These are phyloP conservation scores for Acrocephalus scirpaceus DNA, from an alignment of 2,797 vertebrate species.

Conservation along the genomic window DNA sequence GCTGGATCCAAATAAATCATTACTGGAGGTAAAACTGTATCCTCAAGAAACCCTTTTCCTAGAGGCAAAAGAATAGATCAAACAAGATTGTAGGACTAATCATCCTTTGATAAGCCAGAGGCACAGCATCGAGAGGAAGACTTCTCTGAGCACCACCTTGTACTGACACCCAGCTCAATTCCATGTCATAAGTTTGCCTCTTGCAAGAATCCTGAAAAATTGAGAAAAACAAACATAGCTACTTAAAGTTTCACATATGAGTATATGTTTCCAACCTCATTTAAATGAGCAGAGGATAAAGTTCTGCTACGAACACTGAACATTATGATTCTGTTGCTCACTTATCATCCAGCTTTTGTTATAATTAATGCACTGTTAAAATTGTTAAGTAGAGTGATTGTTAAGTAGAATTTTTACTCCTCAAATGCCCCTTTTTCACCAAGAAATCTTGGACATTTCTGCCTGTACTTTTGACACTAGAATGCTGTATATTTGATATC, in stretches of 20 bases:
- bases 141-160: constrained; percentile 67
- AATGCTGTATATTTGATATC: constrained; percentile 92
- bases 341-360: constrained; percentile 70
- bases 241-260: constrained; percentile 76
- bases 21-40: constrained; percentile 97
- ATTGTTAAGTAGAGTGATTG: constrained; percentile 65
- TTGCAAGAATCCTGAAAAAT: constrained; percentile 84
- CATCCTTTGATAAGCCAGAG: constrained; percentile 67
- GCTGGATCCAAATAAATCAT: constrained; percentile 90
- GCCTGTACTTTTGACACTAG: constrained; percentile 77
- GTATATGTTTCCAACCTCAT: constrained; percentile 76
- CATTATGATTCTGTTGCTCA: constrained; percentile 65
- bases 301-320: constrained; percentile 71
- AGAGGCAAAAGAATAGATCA: constrained; percentile 93
- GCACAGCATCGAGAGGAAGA: constrained; percentile 69
- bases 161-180: constrained; percentile 68
- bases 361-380: constrained; percentile 74
- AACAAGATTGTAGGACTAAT: constrained; percentile 68
- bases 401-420: constrained; percentile 72
- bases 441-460: constrained; percentile 72
- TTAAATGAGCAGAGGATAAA: constrained; percentile 67
- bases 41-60: constrained; percentile 99
- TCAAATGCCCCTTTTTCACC: constrained; percentile 66
- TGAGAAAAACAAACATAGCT: constrained; percentile 81
- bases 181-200: constrained; percentile 85